Evolutionary conservation across 2,888 invertebrate genomes (phyloP), one percentile per base, ranked within the genome.

Genomic region (Dryomyza anilis): DNA sequence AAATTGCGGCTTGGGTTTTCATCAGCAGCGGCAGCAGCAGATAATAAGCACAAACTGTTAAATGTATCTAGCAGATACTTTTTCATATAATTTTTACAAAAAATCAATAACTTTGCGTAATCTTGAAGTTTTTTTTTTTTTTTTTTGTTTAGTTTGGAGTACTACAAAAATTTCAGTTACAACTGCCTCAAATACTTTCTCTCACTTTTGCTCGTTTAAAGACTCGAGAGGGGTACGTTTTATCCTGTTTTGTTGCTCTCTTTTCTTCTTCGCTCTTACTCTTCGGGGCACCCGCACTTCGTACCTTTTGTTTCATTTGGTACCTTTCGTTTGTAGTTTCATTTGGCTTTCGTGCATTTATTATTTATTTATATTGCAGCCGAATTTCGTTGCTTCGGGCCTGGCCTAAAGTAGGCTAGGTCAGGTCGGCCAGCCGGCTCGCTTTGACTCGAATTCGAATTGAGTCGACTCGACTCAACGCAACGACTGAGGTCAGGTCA

Each of bases 351-450:
- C 53, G 12, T 25, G 12, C 39, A 36, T 14, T 19, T 25, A 16
- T 16, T 43, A 14, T 19, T 52, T 21, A 23, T 39, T 27, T n/a
- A 25, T 43, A n/a, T 6, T 39, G n/a, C 21, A 39, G 29, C 25
- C 48, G 25, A 64, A 66, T 53, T 12, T 12, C 55, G 36, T 36
- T 19, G 8, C 19, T n/a, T 19, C 21, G 45, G 10, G 58, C 23
- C 19, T 27, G 25, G 52, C 19, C 25, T 52, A 58, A 70, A 71
- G 75, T 75, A 70, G 74, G 74, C 71, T 74, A 76, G 76, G 76
- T 75, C 76, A 75, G 74, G 74, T 73, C 50, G 36, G 52, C 21
- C 29, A 23, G n/a, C 25, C 46, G 23, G 58, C 65, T 63, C 52
- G 16, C 5, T 14, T 33, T 21, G 2, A 7, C 19, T 29, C 52